Base-by-base conservation (phyloP, 2,888 invertebrate species). In the Oasisia sp. region DNA sequence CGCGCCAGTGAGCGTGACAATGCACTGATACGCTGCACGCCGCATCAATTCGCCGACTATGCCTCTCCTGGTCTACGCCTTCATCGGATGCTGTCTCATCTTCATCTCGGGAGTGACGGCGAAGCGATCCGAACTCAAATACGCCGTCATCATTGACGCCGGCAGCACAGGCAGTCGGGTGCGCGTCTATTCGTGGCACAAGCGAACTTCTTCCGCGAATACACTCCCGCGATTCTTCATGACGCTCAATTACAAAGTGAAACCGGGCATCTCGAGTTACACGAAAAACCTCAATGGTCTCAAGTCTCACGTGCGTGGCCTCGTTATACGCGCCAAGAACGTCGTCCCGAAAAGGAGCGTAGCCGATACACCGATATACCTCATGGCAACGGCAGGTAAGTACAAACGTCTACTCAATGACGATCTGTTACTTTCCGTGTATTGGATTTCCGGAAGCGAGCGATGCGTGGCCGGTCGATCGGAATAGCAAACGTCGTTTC, bases 81-180 rank as follows among this genome's bases (percentile, higher is more conserved):
- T 74, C 74, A 19, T 74, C 19, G 74, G 5, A n/a, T 74, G 74
- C 5, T 74, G 74, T 74, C 74, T 74, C n/a, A 7, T n/a, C 74
- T 0, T 74, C 74, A n/a, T 19, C 74, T 74, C 74, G 74, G 74
- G 74, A 27, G 74, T 74, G 74, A 74, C 74, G 74, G 74, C 19
- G 74, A n/a, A 74, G 27, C 19, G 27, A n/a, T 19, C 74, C n/a
- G 27, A 27, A 5, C 19, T 74, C 74, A 27, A 27, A 32, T 97
- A 97, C 94, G 96, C 96, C 32, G 96, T 97, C 9, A 95, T 97
- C 89, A 95, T 97, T 91, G 97, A 97, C 94, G 97, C 97, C 11
- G 97, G 97, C 14, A 97, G 97, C 93, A 96, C 96, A 58, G 97
- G 97, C 58, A 96, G 96, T 91, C 95, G 97, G 90, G 94, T 97